phyloP scores from a whole-genome alignment of 1,140 invertebrate species.

The Acromyrmex charruanus region DNA sequence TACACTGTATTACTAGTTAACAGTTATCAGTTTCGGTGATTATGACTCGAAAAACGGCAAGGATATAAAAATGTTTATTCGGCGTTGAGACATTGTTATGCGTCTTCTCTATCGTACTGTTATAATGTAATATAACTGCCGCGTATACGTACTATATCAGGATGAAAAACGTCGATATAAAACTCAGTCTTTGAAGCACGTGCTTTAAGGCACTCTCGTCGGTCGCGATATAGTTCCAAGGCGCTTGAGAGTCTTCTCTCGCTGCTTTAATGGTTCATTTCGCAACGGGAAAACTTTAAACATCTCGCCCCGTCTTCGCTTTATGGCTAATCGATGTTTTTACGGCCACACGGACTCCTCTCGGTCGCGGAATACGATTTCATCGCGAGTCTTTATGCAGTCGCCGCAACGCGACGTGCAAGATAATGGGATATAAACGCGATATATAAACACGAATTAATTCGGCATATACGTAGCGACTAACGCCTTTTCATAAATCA shows the following conservation, averaged over 20 bases:
- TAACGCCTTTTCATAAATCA: conserved; percentile 26
- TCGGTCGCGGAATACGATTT: conserved; percentile 40
- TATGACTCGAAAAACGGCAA: neutral
- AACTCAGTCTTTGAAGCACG: conserved; percentile 49
- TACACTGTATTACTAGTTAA: no score
- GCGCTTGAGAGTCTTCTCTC: conserved; percentile 56
- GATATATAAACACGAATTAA: conserved; percentile 45
- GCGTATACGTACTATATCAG: conserved; percentile 21
- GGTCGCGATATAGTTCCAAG: conserved; percentile 45
- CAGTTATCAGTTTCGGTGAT: neutral
- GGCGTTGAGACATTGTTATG: neutral
- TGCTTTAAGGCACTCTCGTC: conserved; percentile 61
- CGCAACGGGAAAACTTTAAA: conserved; percentile 71
- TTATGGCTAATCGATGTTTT: conserved; percentile 78
- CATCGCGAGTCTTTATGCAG: conserved; percentile 35
- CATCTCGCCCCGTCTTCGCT: conserved; percentile 63
- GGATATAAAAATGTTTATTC: neutral
- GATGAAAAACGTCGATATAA: conserved; percentile 58
- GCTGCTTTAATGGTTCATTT: conserved; percentile 76
- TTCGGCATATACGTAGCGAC: neutral
- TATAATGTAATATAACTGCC: conserved; percentile 32
- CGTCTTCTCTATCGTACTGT: conserved; percentile 10
- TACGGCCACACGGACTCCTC: conserved; percentile 50
- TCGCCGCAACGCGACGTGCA: neutral
- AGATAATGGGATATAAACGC: conserved; percentile 21